Evolutionary conservation across 2,113 vertebrate genomes (phyloP).

Genomic region (Mobula hypostoma): DNA sequence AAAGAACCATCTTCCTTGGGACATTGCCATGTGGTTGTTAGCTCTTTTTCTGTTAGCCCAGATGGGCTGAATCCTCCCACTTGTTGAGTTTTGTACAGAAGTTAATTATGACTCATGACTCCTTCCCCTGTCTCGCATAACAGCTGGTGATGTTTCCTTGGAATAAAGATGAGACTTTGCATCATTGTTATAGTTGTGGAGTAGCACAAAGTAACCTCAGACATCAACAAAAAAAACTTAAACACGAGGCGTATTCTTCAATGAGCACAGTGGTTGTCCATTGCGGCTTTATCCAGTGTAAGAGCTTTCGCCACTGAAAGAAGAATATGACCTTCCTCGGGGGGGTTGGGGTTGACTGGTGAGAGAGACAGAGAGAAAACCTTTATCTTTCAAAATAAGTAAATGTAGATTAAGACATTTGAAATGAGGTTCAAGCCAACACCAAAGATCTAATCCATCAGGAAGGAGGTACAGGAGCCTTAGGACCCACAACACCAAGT

Average conservation of each 20-base stretch:
- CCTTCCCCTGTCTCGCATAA: neutral
- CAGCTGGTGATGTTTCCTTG: neutral
- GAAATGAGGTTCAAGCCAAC: no score
- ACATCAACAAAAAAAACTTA: neutral
- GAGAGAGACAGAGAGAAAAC: no score
- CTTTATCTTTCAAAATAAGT: no score
- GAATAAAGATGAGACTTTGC: neutral
- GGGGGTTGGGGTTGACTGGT: no score
- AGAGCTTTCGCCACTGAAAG: no score
- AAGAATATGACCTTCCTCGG: no score
- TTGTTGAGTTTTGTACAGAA: neutral
- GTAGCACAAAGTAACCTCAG: neutral
- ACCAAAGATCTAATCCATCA: no score
- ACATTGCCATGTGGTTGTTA: neutral
- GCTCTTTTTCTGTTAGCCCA: neutral
- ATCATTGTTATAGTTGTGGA: neutral
- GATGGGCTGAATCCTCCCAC: neutral
- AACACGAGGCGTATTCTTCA: neutral
- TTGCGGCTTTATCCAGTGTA: neutral
- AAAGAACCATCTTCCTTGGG: no score
- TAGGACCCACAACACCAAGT: no score
- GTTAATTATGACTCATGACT: neutral
- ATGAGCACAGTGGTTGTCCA: neutral
- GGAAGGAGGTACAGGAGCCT: no score
- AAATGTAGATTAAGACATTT: no score